Conservation (phyloP, 1,140 invertebrate species). For the Agraylea sexmaculata region DNA sequence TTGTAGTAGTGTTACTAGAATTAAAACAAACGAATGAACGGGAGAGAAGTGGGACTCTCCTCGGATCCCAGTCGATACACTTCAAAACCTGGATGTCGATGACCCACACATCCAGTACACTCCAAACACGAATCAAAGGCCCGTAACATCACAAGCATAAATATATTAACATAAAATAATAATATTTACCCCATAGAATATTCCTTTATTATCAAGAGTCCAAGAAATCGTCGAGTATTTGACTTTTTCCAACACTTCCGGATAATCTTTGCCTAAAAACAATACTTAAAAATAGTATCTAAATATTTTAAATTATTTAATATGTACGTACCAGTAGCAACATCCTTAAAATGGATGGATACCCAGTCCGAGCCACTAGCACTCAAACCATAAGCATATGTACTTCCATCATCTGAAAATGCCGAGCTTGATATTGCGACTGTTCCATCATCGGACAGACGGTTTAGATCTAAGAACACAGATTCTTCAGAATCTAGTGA, state of each 20-base stretch:
- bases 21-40: constrained; percentile 1
- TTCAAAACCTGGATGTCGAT: no score
- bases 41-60: no score
- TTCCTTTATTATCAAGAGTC: constrained; percentile 89
- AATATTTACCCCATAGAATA: constrained; percentile 81
- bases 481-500: constrained; percentile 62
- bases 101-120: no score
- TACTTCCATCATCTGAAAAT: constrained; percentile 86
- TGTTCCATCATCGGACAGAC: constrained; percentile 86
- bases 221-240: constrained; percentile 87
- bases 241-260: constrained; percentile 79
- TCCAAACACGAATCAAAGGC: no score
- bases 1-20: constrained; percentile 7
- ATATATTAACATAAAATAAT: constrained; percentile 10
- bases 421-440: constrained; percentile 63
- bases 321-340: constrained; percentile 48
- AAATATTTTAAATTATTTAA: background rate
- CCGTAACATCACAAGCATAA: background rate
- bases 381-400: constrained; percentile 85
- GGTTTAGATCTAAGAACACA: constrained; percentile 95
- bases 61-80: no score
- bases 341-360: constrained; percentile 74
- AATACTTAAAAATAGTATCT: background rate
- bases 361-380: constrained; percentile 93
- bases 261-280: constrained; percentile 65